Base-by-base conservation (phyloP, 1,140 invertebrate species). In the Andrena cerasifolii region DNA sequence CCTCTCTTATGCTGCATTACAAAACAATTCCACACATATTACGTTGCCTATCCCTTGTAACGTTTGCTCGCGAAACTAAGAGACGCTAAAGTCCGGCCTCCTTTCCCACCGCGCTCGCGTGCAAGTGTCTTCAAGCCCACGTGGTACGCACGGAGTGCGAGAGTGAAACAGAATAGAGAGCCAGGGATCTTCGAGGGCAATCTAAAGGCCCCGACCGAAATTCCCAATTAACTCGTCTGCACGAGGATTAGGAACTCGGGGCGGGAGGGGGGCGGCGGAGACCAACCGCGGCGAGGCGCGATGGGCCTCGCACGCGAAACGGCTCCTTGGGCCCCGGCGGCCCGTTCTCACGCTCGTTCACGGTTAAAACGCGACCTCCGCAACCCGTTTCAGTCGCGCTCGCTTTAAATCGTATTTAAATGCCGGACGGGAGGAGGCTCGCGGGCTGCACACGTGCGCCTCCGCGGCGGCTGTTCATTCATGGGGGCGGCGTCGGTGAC, bases 401-500 rank as follows among this genome's bases (percentile, higher is more conserved):
- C 85, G 58, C 58, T 85, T 83, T 87, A 87, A 86, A 80, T 77
- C 79, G 80, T 73, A 82, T 87, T 87, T 87, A 87, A 86, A 85
- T 80, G 78, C 82, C 83, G 78, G 56, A 49, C 5, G 53, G 54
- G 49, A 80, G 59, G 72, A 71, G 40, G 54, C 62, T n/a, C 67
- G 36, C 47, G 45, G 53, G 68, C 66, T 31, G 6, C 28, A 18
- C 43, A 33, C 43, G n/a, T 28, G 43, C 33, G 8, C 31, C 36
- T 47, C 24, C 18, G 16, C 43, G 43, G 28, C 66, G 49, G 36
- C 70, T 54, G 56, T 85, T 84, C 82, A 85, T 85, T 85, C 83
- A 85, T 85, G 56, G 68, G 54, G 36, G 47, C 45, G 47, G 49
- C 31, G 63, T 78, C 70, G 68, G 68, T 85, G 84, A 85, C 83